A percentile compares a stretch with the other conserved stretches of the same genome.
Evolutionary conservation across 2,113 vertebrate species (phyloP).

Genomic region (Corydoras sp.): DNA sequence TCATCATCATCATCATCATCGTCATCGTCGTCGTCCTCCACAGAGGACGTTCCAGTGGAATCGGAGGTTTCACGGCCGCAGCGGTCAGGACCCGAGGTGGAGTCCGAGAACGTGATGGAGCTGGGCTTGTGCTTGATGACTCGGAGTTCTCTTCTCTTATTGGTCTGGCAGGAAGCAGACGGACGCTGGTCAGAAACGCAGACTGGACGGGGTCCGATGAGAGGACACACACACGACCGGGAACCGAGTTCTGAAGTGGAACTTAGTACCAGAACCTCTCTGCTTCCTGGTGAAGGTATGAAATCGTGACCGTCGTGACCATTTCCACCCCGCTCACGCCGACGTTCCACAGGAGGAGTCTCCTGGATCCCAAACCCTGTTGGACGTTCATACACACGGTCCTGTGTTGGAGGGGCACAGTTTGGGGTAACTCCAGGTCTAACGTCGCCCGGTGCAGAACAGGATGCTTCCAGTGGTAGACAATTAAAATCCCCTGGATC

Average conservation of each 20-base stretch:
- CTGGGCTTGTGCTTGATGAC: slow-evolving; percentile 68
- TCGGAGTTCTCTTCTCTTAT: slow-evolving; percentile 41
- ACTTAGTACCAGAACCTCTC: neutral
- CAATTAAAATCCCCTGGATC: neutral
- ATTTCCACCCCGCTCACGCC: slow-evolving; percentile 25
- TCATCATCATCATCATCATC: slow-evolving; percentile 49
- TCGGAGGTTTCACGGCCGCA: slow-evolving; percentile 53
- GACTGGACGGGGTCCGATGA: neutral
- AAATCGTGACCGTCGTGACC: slow-evolving; percentile 7
- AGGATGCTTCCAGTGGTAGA: neutral
- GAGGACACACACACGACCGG: neutral
- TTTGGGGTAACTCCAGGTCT: neutral
- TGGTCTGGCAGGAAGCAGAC: neutral
- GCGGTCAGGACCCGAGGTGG: slow-evolving; percentile 10
- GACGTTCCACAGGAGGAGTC: neutral
- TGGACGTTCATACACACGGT: neutral
- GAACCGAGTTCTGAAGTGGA: neutral
- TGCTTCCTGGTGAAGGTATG: neutral
- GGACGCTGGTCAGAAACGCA: slow-evolving; percentile 3
- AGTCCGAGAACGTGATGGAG: slow-evolving; percentile 69
- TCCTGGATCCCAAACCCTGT: neutral
- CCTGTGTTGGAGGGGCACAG: neutral
- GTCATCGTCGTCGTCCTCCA: slow-evolving; percentile 46
- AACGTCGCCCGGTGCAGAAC: neutral
- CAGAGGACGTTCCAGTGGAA: slow-evolving; percentile 52